These are phyloP conservation scores for Pemphigus obesinymphae DNA, from an alignment of 1,140 invertebrate species.

Conservation along the genomic window DNA sequence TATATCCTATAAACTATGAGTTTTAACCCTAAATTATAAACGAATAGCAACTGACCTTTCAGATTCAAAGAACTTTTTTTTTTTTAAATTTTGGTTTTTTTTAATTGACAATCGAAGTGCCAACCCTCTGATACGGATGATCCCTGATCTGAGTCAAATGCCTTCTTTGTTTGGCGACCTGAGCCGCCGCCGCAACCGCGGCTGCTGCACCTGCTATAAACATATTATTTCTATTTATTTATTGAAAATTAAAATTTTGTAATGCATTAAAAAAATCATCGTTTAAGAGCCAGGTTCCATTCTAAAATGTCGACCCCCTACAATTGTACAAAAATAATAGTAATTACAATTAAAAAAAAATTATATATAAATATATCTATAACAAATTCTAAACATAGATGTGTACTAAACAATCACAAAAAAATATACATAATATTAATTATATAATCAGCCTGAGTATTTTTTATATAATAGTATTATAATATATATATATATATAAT, in stretches of 20 bases:
- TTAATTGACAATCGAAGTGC: conserved; percentile 54
- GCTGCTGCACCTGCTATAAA: conserved; percentile 43
- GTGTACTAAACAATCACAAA: conserved; percentile 39
- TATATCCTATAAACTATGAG: neutral
- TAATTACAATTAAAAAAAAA: conserved; percentile 6
- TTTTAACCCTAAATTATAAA: conserved; percentile 37
- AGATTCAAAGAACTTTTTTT: conserved; percentile 35
- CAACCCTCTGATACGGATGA: conserved; percentile 88
- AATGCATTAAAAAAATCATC: conserved; percentile 7
- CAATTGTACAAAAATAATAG: conserved; percentile 37
- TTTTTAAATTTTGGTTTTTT: conserved; percentile 19
- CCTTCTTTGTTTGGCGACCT: conserved; percentile 69
- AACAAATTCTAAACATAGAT: conserved; percentile 40
- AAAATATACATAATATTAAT: conserved; percentile 35
- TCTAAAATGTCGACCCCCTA: conserved; percentile 25
- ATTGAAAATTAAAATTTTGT: conserved; percentile 12
- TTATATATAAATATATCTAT: conserved; percentile 17
- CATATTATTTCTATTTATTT: conserved; percentile 38
- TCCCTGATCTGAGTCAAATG: conserved; percentile 79
- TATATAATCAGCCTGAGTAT: conserved; percentile 37
- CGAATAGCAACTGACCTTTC: conserved; percentile 39
- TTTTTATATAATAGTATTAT: conserved; percentile 22
- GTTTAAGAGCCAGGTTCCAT: conserved; percentile 29
- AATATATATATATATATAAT: conserved; percentile 25
- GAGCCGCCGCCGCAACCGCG: conserved; percentile 62